Base-by-base conservation (phyloP, 2,113 vertebrate genomes). In the Hemichromis elongatus region DNA sequence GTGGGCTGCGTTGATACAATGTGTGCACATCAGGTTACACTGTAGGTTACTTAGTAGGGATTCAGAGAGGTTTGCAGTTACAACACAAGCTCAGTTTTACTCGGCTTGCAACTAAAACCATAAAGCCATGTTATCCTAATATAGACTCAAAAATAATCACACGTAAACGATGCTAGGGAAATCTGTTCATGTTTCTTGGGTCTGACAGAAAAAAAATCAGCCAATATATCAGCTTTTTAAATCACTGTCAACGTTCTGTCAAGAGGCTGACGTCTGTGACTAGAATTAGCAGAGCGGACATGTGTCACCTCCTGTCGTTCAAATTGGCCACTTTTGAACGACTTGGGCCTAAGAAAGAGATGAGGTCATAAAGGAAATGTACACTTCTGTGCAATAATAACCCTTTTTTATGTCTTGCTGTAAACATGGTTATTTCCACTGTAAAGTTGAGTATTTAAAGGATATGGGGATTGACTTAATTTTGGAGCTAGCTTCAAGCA, bases 271-370 rank as follows among this genome's bases (percentile, higher is more conserved):
- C 21, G 16, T 2, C n/a, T 42, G 12, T 24, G 63, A 16, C 63
- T 68, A 40, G 12, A 68, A 68, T 42, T 68, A 14, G 0, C 19
- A 14, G 12, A 42, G 35, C 63, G 14, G 35, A 68, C 11, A 21
- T 0, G 1, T 42, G 0, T 40, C 12, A 68, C n/a, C 0, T 42
- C 37, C 63, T 42, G n/a, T 24, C 35, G 14, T 24, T 68, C 37
- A 24, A 42, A 68, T 9, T 40, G 12, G 35, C 63, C n/a, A 16
- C 63, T 14, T 68, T 68, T n/a, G n/a, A n/a, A n/a, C n/a, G n/a
- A n/a, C n/a, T n/a, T 42, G 5, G 63, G 12, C 63, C 35, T 42
- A 40, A 42, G 63, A 24, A 42, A 63, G 18, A 6, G 4, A n/a
- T 37, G 59, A 37, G 0, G 0, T n/a, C 4, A 0, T n/a, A 37